Conservation (phyloP, 30 jellyfish, hydroid and myxozoan species). For the Cassiopea xamachana region DNA sequence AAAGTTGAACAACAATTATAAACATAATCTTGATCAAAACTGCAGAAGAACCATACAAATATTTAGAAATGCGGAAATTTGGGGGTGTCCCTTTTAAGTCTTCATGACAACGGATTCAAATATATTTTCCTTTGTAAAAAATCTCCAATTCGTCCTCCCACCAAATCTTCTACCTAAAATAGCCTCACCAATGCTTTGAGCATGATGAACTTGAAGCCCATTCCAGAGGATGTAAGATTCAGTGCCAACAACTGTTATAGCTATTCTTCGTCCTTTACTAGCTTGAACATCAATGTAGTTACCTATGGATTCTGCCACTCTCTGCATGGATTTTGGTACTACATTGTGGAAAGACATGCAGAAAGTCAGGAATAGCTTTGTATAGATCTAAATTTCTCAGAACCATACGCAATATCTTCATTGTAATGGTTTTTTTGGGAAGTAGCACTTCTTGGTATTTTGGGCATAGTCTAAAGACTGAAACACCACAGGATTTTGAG, state of each 20-base stretch:
- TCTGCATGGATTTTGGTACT: neutral
- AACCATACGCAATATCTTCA: neutral
- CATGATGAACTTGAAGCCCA: constrained; percentile 2
- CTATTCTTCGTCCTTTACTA: neutral
- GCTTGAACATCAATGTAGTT: neutral
- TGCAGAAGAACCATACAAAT: neutral
- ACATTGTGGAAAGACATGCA: constrained; percentile 1
- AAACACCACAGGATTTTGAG: constrained; percentile 5
- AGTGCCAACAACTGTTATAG: neutral
- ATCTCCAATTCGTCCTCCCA: neutral
- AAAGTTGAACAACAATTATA: neutral
- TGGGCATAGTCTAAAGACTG: neutral
- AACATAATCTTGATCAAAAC: neutral
- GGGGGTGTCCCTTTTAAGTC: neutral
- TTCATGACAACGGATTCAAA: neutral
- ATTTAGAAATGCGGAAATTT: neutral
- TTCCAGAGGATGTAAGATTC: neutral
- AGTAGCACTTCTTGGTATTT: neutral
- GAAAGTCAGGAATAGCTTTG: neutral
- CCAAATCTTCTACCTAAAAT: neutral
- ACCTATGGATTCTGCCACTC: constrained; percentile 3
- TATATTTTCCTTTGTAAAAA: neutral
- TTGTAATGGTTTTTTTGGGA: neutral
- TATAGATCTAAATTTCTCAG: neutral
- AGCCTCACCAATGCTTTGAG: neutral